These are phyloP conservation scores for Lutjanus campechanus DNA, from an alignment of 2,797 vertebrate genomes.

Conservation along the genomic window DNA sequence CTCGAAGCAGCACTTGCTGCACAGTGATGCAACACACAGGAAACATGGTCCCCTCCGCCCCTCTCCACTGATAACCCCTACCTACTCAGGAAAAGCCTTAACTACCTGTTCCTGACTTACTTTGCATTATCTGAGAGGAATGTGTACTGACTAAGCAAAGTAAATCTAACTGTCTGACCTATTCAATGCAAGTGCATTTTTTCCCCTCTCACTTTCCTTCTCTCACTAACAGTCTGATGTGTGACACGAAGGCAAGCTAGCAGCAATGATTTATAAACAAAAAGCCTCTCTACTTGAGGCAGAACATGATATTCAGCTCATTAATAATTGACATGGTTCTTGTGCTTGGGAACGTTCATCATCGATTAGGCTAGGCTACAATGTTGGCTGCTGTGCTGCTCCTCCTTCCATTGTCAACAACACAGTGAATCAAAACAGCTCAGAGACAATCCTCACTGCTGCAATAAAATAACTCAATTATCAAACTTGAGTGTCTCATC, in stretches of 20 bases:
- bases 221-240: neutral
- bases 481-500: neutral
- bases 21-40: conserved; percentile 76
- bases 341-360: conserved; percentile 46
- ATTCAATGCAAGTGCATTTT: neutral
- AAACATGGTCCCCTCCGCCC: conserved; percentile 48
- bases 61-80: conserved; percentile 33
- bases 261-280: conserved; percentile 40
- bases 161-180: conserved; percentile 23
- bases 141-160: conserved; percentile 45
- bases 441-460: neutral
- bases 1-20: conserved; percentile 45
- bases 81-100: conserved; percentile 27
- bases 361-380: conserved; percentile 58
- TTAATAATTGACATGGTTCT: conserved; percentile 73
- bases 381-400: conserved; percentile 18
- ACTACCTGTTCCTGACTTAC: conserved; percentile 63
- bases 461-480: conserved; percentile 22
- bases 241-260: conserved; percentile 12
- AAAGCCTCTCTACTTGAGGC: conserved; percentile 43
- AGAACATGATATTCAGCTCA: conserved; percentile 70
- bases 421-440: neutral
- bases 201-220: neutral
- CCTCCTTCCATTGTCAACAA: conserved; percentile 44
- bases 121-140: conserved; percentile 43